Conservation (phyloP, 92 coral and sea anemone species). For the Epizoanthus ramosus region DNA sequence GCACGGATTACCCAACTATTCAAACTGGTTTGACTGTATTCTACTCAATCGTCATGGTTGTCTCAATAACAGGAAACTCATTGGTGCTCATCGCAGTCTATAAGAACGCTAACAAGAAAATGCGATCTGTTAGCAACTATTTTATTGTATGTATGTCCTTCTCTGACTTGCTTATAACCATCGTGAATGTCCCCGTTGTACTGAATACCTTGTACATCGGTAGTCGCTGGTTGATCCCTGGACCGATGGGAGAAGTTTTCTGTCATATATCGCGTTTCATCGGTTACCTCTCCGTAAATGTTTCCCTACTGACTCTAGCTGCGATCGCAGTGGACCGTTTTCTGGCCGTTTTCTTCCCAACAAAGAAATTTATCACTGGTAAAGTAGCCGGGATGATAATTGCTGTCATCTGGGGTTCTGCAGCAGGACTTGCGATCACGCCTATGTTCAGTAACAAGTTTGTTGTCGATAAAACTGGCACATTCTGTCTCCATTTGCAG, state of each 20-base stretch:
- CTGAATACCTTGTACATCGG: constrained; percentile 5
- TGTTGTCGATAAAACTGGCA: neutral
- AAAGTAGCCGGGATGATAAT: neutral
- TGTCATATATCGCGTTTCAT: neutral
- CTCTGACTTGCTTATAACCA: neutral
- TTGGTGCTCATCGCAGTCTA: constrained; percentile 5
- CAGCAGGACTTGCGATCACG: neutral
- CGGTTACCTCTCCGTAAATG: constrained; percentile 5
- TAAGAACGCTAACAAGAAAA: constrained; percentile 5
- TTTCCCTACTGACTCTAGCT: constrained; percentile 4
- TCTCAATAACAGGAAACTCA: neutral
- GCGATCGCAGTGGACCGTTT: neutral
- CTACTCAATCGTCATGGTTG: neutral
- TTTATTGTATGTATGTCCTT: constrained; percentile 15
- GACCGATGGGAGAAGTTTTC: neutral
- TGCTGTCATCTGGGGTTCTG: neutral
- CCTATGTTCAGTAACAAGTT: neutral
- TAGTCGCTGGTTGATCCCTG: neutral
- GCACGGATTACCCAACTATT: neutral
- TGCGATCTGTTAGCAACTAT: constrained; percentile 7
- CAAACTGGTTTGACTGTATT: neutral
- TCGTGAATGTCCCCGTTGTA: neutral
- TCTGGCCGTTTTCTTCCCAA: neutral
- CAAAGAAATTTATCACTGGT: neutral
- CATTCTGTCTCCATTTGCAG: neutral